A percentile compares a stretch with the other conserved stretches of the same genome.
These are phyloP conservation scores for Heliconius himera DNA, from an alignment of 1,140 invertebrate genomes.

Conservation along the genomic window DNA sequence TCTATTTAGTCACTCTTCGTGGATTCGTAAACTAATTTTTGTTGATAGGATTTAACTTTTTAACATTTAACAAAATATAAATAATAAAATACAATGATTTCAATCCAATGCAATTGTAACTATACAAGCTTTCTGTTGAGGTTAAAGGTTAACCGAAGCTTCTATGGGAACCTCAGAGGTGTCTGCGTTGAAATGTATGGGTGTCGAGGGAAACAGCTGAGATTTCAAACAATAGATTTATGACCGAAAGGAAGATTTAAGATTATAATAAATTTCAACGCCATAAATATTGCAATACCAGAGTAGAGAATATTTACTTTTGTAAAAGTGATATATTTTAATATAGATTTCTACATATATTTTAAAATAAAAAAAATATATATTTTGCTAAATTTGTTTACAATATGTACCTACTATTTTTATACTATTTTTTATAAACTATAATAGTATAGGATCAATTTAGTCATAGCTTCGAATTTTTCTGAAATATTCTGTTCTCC, in stretches of 20 bases:
- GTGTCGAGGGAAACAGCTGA: constrained; percentile 67
- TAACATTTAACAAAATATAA: no score
- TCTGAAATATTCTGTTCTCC: no score
- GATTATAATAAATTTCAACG: constrained; percentile 29
- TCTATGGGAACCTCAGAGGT: constrained; percentile 26
- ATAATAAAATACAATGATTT: neutral
- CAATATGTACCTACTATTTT: no score
- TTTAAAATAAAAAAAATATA: no score
- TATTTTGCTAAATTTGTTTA: no score
- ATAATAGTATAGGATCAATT: no score
- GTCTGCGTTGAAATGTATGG: constrained; percentile 68
- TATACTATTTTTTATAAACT: no score
- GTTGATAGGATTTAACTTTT: no score
- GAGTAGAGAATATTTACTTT: neutral
- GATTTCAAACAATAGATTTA: constrained; percentile 75
- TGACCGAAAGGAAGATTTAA: constrained; percentile 36
- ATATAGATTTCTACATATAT: neutral
- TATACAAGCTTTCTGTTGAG: constrained; percentile 4
- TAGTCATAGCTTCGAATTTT: no score
- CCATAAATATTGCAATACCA: constrained; percentile 19
- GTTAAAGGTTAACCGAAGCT: constrained; percentile 27
- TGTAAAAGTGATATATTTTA: neutral
- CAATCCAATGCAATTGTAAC: neutral
- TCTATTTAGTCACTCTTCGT: no score
- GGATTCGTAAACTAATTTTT: no score